Evolutionary conservation across 2,888 invertebrate species (phyloP).

Genomic region (Scelioninae gen. 1): DNA sequence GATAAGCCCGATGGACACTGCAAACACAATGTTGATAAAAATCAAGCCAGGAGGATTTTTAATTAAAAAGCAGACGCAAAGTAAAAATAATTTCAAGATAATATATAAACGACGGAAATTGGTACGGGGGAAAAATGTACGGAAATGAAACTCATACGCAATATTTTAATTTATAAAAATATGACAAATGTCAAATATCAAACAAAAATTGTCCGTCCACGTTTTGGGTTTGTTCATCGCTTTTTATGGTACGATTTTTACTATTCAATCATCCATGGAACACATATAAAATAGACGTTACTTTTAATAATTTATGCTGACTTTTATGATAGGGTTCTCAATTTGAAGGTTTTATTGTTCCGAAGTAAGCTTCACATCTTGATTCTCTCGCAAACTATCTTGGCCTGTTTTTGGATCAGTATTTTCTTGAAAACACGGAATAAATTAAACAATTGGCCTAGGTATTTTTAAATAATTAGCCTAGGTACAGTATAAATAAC

Average conservation of each 20-base stretch:
- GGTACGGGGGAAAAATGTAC: neutral
- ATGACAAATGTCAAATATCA: neutral
- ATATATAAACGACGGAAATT: neutral
- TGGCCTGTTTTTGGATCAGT: constrained; percentile 18
- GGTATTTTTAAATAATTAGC: too few species aligned
- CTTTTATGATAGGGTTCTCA: constrained; percentile 26
- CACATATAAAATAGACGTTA: constrained; percentile 24
- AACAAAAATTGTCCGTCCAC: constrained; percentile 8
- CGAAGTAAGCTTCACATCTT: constrained; percentile 26
- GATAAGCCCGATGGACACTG: neutral
- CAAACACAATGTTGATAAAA: neutral
- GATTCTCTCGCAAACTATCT: constrained; percentile 19
- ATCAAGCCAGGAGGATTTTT: neutral
- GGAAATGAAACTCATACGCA: neutral
- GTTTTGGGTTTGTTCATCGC: constrained; percentile 1
- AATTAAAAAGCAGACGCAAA: neutral
- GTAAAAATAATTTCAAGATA: neutral
- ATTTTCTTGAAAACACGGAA: too few species aligned
- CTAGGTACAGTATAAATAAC: too few species aligned
- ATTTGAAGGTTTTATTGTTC: constrained; percentile 19
- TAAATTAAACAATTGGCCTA: too few species aligned
- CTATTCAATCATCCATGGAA: constrained; percentile 14
- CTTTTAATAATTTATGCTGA: constrained; percentile 43
- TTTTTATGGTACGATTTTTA: constrained; percentile 10
- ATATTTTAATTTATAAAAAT: constrained; percentile 3